phyloP scores from a whole-genome alignment of 1,140 invertebrate genomes.

The Frieseomelitta varia region DNA sequence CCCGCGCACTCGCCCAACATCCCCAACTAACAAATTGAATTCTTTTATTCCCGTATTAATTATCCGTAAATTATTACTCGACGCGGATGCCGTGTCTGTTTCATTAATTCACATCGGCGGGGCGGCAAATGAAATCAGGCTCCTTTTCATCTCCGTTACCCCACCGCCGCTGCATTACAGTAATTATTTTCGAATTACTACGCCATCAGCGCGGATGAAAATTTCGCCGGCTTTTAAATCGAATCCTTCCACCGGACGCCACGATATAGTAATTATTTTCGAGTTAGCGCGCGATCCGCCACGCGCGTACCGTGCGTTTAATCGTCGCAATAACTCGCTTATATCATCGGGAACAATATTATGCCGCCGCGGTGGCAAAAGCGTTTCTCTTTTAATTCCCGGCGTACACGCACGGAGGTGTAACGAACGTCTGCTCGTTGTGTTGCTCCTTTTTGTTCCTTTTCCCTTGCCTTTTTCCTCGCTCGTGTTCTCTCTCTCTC shows the following conservation, averaged over 20 bases:
- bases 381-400: constrained; percentile 41
- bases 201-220: neutral
- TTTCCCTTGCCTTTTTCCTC: constrained; percentile 35
- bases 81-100: neutral
- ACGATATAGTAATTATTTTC: neutral
- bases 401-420: constrained; percentile 39
- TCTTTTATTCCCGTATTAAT: neutral
- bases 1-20: neutral
- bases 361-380: constrained; percentile 2
- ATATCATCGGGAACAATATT: constrained; percentile 25
- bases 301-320: neutral
- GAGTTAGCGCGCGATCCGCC: neutral
- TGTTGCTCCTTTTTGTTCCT: constrained; percentile 49
- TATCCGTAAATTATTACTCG: neutral
- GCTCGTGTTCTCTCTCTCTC: neutral
- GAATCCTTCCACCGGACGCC: neutral
- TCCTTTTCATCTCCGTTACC: neutral
- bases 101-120: neutral
- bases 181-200: constrained; percentile 18
- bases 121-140: neutral
- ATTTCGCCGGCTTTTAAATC: neutral
- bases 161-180: neutral
- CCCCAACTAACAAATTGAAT: neutral
- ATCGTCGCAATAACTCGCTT: constrained; percentile 30
- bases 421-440: constrained; percentile 56